Evolutionary conservation across 2,113 vertebrate genomes (phyloP).

Genomic region (Equus przewalskii): DNA sequence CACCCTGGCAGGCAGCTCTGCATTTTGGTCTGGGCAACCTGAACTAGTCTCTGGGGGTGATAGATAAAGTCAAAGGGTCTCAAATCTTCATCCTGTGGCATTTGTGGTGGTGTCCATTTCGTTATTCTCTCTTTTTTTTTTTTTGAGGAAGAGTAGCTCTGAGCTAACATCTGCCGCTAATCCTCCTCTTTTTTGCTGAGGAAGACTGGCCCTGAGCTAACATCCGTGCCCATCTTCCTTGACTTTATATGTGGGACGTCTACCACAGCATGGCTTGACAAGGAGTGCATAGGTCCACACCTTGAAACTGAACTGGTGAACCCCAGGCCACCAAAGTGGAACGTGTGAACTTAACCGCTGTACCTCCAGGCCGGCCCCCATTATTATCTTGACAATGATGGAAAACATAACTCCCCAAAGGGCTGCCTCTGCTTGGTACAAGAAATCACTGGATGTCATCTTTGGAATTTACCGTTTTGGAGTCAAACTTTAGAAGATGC

Average conservation of each 20-base stretch:
- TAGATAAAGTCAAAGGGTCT: not conserved
- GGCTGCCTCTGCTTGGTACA: not conserved
- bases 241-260: no score
- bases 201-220: no score
- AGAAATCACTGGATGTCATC: not conserved
- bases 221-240: no score
- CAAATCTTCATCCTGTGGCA: not conserved
- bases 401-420: not conserved
- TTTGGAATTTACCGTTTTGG: slow-evolving; percentile 1
- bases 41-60: not conserved
- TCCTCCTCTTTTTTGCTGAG: no score
- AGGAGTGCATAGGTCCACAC: no score
- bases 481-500: not conserved
- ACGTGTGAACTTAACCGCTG: no score
- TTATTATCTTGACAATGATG: not conserved
- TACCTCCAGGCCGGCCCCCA: no score
- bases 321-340: no score
- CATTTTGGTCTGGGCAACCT: not conserved
- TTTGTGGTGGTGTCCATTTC: not conserved
- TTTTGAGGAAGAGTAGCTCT: no score
- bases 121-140: not conserved
- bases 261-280: no score
- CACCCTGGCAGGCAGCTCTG: not conserved
- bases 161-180: no score
- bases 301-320: no score